Evolutionary conservation across 2,888 invertebrate genomes (phyloP), one percentile per base, ranked within the genome.

Genomic region (Scaptomyza parva): DNA sequence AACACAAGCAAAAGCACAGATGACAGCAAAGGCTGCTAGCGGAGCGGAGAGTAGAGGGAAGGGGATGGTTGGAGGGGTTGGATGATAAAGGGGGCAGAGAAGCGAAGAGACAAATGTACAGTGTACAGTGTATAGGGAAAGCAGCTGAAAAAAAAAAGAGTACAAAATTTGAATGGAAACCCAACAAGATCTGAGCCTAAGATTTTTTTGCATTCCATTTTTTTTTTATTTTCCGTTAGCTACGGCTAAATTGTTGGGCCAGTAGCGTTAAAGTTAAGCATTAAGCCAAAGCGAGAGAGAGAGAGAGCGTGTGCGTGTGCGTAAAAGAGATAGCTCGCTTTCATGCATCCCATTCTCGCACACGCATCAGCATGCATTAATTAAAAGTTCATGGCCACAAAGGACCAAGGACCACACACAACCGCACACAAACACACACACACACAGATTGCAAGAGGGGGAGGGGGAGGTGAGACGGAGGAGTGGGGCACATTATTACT

Each of bases 291-390:
- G 11, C 8, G 28, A 9, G 9, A 28, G 28, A 28, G 9, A 28
- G 28, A 28, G 3, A 30, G 1, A 14, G 33, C 5, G 14, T 2
- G 37, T 37, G 30, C 40, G n/a, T 7, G n/a, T 6, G 2, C 6
- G 24, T 1, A 24, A 24, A 7, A 24, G 8, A 24, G 8, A 24
- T 1, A 24, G 8, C 14, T 35, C 6, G 17, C 17, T 37, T 45
- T 47, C 45, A 45, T 40, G 18, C 37, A 18, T 20, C 24, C 8
- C 14, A 9, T 9, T 28, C 28, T 9, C 37, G 11, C 24, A 52
- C 55, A 76, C 77, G 77, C 74, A 77, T 66, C 77, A 64, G 81
- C 84, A 80, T 68, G 70, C 80, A 86, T 81, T 81, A 86, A 81
- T 81, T 86, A 86, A 79, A 81, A 73, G 81, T 83, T 83, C 76